Evolutionary conservation across 2,113 vertebrate genomes (phyloP).

Genomic region (Rhinopomastus cyanomelas): DNA sequence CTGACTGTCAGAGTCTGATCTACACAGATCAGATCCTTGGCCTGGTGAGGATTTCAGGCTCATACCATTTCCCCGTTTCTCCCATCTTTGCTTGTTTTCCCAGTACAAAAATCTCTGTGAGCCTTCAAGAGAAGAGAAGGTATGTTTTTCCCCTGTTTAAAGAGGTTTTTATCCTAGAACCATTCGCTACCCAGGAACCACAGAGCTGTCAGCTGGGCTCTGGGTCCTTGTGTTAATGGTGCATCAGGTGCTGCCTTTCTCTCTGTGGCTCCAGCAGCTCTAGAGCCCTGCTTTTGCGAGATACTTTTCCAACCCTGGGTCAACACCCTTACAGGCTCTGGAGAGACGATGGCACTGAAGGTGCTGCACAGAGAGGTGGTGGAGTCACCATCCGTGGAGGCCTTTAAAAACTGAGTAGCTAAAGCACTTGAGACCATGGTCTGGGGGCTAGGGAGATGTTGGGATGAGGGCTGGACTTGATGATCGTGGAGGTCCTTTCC

Average conservation of each 20-base stretch:
- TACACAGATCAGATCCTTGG: neutral
- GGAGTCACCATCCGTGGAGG: no score
- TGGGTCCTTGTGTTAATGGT: neutral
- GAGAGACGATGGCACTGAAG: conserved; percentile 9
- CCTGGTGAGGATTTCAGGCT: neutral
- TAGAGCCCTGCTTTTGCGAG: neutral
- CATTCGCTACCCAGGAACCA: neutral
- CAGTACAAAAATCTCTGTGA: neutral
- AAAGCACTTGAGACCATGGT: no score
- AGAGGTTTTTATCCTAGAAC: neutral
- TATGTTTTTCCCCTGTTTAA: neutral
- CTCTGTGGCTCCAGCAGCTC: neutral
- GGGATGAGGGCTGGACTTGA: no score
- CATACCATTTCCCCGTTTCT: neutral
- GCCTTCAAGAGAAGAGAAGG: neutral
- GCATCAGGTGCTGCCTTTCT: neutral
- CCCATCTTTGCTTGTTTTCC: neutral
- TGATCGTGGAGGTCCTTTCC: no score
- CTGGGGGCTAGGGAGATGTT: no score
- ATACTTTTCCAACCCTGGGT: neutral
- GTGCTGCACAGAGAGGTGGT: no score
- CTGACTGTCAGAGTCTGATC: neutral
- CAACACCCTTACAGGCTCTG: neutral
- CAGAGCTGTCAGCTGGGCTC: neutral
- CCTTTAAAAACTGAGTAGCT: no score